phyloP scores from a whole-genome alignment of 2,113 vertebrate genomes.

The Odocoileus hemionus region DNA sequence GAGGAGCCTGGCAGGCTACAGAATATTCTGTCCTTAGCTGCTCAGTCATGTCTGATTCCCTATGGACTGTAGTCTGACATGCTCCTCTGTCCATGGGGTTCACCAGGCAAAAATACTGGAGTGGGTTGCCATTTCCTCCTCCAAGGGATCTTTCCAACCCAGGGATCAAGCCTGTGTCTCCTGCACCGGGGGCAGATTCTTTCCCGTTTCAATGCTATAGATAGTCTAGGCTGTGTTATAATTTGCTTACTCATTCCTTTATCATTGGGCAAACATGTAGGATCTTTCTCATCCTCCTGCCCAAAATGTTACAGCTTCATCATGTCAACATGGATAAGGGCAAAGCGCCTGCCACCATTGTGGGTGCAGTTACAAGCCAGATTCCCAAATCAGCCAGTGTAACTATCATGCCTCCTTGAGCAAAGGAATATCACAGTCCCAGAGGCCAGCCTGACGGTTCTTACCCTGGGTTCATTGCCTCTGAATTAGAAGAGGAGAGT shows the following conservation, averaged over 20 bases:
- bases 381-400: neutral
- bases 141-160: neutral
- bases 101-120: neutral
- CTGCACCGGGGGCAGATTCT: neutral
- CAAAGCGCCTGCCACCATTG: neutral
- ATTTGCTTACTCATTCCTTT: neutral
- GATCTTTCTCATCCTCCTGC: neutral
- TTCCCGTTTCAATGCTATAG: neutral
- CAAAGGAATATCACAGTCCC: conserved; percentile 31
- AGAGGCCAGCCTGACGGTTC: conserved; percentile 19
- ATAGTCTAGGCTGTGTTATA: neutral
- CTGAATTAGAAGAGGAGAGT: conserved; percentile 54
- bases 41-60: neutral
- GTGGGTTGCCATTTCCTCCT: neutral
- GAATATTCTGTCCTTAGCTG: neutral
- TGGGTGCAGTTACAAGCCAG: neutral
- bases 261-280: neutral
- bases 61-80: neutral
- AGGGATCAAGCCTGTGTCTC: neutral
- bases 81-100: neutral
- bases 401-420: conserved; percentile 19
- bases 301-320: neutral
- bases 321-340: neutral
- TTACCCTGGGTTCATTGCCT: conserved; percentile 47
- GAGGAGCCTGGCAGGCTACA: neutral